Evolutionary conservation across 2,797 vertebrate genomes (phyloP).

Genomic region (Sphenopsis melanotis): DNA sequence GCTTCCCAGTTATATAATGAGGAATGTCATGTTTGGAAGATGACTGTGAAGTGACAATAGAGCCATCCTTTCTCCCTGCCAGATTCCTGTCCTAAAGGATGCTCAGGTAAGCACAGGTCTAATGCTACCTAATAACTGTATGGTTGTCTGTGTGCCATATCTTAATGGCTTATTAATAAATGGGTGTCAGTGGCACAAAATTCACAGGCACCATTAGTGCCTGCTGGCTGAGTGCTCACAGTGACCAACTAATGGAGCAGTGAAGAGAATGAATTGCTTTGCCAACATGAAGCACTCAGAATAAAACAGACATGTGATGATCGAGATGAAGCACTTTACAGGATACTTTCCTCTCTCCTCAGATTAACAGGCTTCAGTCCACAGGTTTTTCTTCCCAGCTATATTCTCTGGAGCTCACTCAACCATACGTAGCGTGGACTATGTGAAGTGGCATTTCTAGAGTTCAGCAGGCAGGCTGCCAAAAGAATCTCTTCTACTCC

Average conservation of each 20-base stretch:
- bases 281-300: background rate
- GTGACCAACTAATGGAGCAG: background rate
- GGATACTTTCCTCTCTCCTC: background rate
- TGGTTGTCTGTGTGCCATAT: background rate
- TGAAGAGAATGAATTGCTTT: background rate
- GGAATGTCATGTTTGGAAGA: background rate
- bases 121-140: background rate
- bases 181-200: background rate
- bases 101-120: background rate
- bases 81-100: background rate
- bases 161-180: background rate
- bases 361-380: background rate
- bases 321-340: background rate
- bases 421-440: background rate
- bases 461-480: constrained; percentile 44
- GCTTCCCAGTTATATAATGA: background rate
- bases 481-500: constrained; percentile 29
- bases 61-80: background rate
- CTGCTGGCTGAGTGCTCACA: background rate
- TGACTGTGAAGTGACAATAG: background rate
- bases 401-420: background rate
- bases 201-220: background rate
- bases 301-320: background rate
- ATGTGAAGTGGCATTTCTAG: constrained; percentile 41
- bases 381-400: background rate